phyloP scores from a whole-genome alignment of 1,140 invertebrate genomes.

The Neuroterus valhalla region DNA sequence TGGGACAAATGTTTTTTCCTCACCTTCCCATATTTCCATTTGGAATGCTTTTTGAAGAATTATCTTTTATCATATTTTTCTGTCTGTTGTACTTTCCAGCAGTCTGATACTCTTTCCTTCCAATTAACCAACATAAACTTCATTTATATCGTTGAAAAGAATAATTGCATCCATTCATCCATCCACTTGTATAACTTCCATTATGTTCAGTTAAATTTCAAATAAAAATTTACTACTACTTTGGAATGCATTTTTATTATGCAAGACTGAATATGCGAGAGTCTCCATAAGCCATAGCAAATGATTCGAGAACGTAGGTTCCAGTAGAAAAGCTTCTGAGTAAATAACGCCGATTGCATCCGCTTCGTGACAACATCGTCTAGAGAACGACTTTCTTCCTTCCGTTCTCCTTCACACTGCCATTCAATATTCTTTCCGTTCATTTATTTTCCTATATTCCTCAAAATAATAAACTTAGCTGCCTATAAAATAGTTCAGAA shows the following conservation, averaged over 20 bases:
- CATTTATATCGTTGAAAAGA: too few species aligned
- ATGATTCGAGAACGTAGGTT: conserved; percentile 50
- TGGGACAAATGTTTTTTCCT: too few species aligned
- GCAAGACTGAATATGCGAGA: conserved; percentile 27
- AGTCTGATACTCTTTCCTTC: too few species aligned
- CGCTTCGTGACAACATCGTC: conserved; percentile 37
- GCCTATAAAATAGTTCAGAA: not conserved
- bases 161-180: too few species aligned
- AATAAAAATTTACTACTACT: not conserved
- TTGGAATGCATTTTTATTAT: not conserved
- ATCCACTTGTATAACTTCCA: too few species aligned
- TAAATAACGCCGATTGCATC: conserved; percentile 57
- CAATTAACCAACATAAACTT: too few species aligned
- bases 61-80: too few species aligned
- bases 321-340: conserved; percentile 47
- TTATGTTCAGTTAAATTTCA: too few species aligned
- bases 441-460: not conserved
- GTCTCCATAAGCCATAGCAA: conserved; percentile 39
- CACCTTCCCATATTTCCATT: too few species aligned
- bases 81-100: too few species aligned
- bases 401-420: too few species aligned
- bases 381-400: conserved; percentile 1
- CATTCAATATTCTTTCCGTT: not conserved
- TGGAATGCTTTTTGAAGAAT: too few species aligned
- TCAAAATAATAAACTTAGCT: not conserved